Base-by-base conservation (phyloP, 1,140 invertebrate genomes). In the Nylanderia fulva region DNA sequence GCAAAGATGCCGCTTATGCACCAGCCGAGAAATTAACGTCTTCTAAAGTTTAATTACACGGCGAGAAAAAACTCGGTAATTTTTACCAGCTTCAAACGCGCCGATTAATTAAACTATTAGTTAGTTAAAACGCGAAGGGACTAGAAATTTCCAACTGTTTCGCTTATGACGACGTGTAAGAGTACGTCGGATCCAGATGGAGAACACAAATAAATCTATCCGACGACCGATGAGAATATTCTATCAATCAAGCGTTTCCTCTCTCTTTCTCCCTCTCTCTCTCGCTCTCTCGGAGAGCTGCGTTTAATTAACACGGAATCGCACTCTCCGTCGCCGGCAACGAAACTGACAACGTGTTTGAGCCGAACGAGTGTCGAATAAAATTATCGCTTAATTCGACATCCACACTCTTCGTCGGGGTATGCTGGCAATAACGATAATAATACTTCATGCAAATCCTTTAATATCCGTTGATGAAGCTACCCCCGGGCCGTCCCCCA, bases 401-500 rank as follows among this genome's bases (percentile, higher is more conserved):
- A 75, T 60, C 77, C 71, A 60, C 80, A 64, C 68, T 75, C 64
- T 45, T 52, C 66, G 63, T 48, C 61, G 75, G 52, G 86, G 69
- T 86, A 87, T 84, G 91, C 90, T 92, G 86, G 88, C 91, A 92
- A 92, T 92, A 92, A 92, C 86, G 93, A 93, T 92, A 92, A 93
- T 93, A 93, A 94, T 94, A 93, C 93, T 93, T 93, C 91, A 94
- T 94, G 93, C 93, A 94, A 94, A 95, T 95, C 93, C 93, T 94
- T 94, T 94, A 94, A 95, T 95, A 94, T 94, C 90, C 92, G 92
- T 93, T 94, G 93, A 94, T 94, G 93, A 94, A 94, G 93, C 93
- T 91, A 85, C 90, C 72, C 82, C 71, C n/a, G n/a, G 61, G 61
- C 52, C 84, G 86, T 85, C 79, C 88, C 86, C 87, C 79, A 89